Conservation (phyloP, 2,888 invertebrate genomes). For the Zygogramma bicolorata region DNA sequence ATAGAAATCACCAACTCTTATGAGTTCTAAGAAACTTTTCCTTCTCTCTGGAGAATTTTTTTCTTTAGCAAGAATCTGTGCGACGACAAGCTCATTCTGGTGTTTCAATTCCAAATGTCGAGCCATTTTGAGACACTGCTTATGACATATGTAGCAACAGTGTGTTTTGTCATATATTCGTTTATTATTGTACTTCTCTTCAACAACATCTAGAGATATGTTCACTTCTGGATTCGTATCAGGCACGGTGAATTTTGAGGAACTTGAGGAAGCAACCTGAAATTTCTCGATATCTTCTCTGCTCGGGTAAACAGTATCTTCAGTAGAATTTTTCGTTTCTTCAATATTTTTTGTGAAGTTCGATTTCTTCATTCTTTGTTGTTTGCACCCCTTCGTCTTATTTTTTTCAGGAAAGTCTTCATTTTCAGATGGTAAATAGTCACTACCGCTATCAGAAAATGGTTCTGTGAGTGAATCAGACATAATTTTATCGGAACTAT, state of each 20-base stretch:
- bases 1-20: slow-evolving; percentile 10
- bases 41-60: slow-evolving; percentile 1
- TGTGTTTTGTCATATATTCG: neutral
- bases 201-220: neutral
- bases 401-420: neutral
- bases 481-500: neutral
- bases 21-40: slow-evolving; percentile 5
- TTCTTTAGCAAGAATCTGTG: slow-evolving; percentile 1
- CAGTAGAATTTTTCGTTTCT: neutral
- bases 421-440: neutral
- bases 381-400: neutral
- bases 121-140: neutral
- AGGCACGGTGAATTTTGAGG: neutral
- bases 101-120: neutral
- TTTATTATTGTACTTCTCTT: neutral
- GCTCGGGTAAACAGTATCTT: neutral
- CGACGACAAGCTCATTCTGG: neutral
- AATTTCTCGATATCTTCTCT: neutral
- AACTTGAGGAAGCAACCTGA: neutral
- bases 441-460: neutral
- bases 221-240: neutral
- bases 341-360: neutral
- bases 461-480: neutral
- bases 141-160: neutral
- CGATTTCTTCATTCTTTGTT: neutral